phyloP scores from a whole-genome alignment of 2,113 vertebrate species.

The Leucosticte australis region DNA sequence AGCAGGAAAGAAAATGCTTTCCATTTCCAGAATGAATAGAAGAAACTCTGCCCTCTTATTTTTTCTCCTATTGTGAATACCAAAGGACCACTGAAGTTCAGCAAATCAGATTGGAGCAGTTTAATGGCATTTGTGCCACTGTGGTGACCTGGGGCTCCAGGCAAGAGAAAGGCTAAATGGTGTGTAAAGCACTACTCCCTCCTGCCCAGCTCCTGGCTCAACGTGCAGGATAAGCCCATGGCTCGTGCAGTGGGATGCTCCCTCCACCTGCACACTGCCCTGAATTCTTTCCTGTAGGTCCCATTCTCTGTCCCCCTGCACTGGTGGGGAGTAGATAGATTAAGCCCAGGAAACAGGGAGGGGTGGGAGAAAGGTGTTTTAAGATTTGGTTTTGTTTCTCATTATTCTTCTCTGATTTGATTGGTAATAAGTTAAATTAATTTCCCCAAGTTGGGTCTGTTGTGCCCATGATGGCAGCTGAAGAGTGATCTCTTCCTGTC shows the following conservation, averaged over 20 bases:
- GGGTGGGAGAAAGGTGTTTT: not conserved
- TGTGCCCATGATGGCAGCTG: not conserved
- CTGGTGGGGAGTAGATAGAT: not conserved
- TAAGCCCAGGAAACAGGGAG: not conserved
- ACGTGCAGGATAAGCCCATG: not conserved
- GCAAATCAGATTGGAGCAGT: not conserved
- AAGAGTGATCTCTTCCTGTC: not conserved
- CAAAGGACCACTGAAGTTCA: not conserved
- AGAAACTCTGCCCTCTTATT: not conserved
- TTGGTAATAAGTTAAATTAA: not conserved
- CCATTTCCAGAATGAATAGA: not conserved
- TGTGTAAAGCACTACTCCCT: not conserved
- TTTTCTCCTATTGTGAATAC: not conserved
- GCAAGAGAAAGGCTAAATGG: not conserved
- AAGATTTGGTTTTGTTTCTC: not conserved
- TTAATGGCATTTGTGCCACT: not conserved
- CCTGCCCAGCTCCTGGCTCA: not conserved
- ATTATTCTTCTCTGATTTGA: not conserved
- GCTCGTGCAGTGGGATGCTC: not conserved
- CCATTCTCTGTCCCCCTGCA: not conserved
- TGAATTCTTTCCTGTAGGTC: not conserved
- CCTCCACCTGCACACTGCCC: not conserved
- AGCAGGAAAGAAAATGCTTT: constrained; percentile 29
- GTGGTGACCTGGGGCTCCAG: not conserved
- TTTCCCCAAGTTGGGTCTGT: not conserved